Conservation (phyloP, 2,888 invertebrate species). For the Laothoe populi region DNA sequence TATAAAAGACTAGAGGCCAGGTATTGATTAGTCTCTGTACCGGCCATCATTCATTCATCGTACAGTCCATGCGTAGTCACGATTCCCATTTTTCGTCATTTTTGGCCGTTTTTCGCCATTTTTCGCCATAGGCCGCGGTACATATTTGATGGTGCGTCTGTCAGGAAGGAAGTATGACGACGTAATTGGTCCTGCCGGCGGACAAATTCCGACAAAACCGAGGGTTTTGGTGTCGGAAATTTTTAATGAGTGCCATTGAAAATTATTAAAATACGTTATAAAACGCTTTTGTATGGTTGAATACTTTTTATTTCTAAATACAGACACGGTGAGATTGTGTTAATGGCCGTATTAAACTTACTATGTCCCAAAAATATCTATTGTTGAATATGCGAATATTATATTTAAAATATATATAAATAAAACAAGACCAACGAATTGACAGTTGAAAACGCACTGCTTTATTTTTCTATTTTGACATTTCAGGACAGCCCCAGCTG, state of each 20-base stretch:
- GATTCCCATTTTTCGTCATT: constrained; percentile 41
- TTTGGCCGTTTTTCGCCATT: constrained; percentile 54
- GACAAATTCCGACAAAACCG: constrained; percentile 56
- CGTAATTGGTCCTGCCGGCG: constrained; percentile 69
- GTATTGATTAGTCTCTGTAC: constrained; percentile 60
- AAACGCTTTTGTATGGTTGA: constrained; percentile 14
- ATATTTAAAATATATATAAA: no score
- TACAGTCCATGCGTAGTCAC: constrained; percentile 61
- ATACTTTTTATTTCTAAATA: constrained; percentile 6
- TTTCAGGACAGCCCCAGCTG: no score
- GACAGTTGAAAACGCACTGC: no score
- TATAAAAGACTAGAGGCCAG: constrained; percentile 24
- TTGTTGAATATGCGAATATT: no score
- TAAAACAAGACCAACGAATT: no score
- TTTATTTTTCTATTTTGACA: no score
- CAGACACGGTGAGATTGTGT: constrained; percentile 3
- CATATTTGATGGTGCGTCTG: constrained; percentile 72
- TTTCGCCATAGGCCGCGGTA: constrained; percentile 59
- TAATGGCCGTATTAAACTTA: not conserved
- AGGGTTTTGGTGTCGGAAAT: constrained; percentile 47
- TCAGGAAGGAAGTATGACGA: constrained; percentile 67
- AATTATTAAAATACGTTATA: constrained; percentile 22
- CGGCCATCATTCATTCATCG: constrained; percentile 74
- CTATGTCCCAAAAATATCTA: not conserved
- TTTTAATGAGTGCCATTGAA: constrained; percentile 55